Conservation (phyloP, 2,113 vertebrate species). For the Xerus inauris region DNA sequence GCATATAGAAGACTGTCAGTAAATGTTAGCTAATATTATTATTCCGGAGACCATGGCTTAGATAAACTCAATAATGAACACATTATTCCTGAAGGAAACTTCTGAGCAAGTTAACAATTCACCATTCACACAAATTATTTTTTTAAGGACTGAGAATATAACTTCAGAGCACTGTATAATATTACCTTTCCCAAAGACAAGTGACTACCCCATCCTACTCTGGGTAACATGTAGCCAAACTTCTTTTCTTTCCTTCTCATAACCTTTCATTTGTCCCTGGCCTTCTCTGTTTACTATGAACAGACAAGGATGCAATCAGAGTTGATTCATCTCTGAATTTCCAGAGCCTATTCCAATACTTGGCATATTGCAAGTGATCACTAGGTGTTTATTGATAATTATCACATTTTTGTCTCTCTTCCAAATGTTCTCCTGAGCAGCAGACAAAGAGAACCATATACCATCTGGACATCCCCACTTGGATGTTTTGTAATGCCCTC, state of each 20-base stretch:
- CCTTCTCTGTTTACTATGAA: not conserved
- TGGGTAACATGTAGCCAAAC: not conserved
- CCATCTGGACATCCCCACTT: not conserved
- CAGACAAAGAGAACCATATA: not conserved
- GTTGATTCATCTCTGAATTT: not conserved
- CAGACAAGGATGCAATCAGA: not conserved
- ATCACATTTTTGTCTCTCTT: not conserved
- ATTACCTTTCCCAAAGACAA: not conserved
- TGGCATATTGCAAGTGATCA: not conserved
- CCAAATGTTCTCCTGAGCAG: not conserved
- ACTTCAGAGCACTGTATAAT: not conserved
- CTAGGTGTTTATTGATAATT: not conserved
- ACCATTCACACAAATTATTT: not conserved
- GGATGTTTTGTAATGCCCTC: not conserved
- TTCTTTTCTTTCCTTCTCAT: not conserved
- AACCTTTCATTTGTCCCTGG: not conserved
- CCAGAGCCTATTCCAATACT: not conserved
- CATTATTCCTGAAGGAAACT: not conserved
- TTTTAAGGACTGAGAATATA: not conserved
- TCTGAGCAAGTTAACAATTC: not conserved
- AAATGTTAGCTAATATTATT: not conserved
- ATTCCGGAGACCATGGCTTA: conserved; percentile 6
- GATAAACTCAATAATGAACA: not conserved
- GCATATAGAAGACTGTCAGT: not conserved
- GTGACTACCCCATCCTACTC: not conserved